phyloP scores from a whole-genome alignment of 1,140 invertebrate genomes.

The Patella vulgata region DNA sequence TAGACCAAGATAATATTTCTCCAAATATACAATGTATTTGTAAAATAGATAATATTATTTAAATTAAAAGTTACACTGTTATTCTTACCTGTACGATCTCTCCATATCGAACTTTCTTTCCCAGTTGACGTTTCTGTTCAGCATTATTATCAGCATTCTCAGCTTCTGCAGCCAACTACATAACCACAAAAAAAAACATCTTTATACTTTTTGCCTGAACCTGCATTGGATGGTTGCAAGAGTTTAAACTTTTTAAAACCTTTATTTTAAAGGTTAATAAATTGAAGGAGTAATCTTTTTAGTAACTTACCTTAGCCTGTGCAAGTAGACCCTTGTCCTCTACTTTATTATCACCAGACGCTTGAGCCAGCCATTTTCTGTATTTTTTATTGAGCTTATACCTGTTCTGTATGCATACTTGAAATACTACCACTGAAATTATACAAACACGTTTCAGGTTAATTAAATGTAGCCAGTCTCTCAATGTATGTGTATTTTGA shows the following conservation, averaged over 20 bases:
- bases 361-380: slow-evolving; percentile 43
- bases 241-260: too few species aligned
- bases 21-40: too few species aligned
- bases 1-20: too few species aligned
- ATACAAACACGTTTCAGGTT: too few species aligned
- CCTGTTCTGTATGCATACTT: slow-evolving; percentile 62
- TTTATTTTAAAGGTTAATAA: too few species aligned
- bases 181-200: slow-evolving; percentile 1
- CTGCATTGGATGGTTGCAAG: too few species aligned
- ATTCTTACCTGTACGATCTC: slow-evolving; percentile 67
- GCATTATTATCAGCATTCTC: slow-evolving; percentile 65
- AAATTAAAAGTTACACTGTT: too few species aligned
- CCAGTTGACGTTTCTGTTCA: slow-evolving; percentile 63
- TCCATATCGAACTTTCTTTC: slow-evolving; percentile 64
- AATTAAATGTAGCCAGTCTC: not conserved
- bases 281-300: too few species aligned
- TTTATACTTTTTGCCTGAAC: too few species aligned
- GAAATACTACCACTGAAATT: slow-evolving; percentile 58
- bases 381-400: slow-evolving; percentile 65
- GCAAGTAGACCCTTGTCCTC: slow-evolving; percentile 43
- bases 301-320: slow-evolving; percentile 40
- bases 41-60: too few species aligned
- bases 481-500: too few species aligned
- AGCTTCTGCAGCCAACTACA: slow-evolving; percentile 61
- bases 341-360: slow-evolving; percentile 20